Conservation (phyloP, 2,113 vertebrate genomes). For the Sebastes schlegelii region DNA sequence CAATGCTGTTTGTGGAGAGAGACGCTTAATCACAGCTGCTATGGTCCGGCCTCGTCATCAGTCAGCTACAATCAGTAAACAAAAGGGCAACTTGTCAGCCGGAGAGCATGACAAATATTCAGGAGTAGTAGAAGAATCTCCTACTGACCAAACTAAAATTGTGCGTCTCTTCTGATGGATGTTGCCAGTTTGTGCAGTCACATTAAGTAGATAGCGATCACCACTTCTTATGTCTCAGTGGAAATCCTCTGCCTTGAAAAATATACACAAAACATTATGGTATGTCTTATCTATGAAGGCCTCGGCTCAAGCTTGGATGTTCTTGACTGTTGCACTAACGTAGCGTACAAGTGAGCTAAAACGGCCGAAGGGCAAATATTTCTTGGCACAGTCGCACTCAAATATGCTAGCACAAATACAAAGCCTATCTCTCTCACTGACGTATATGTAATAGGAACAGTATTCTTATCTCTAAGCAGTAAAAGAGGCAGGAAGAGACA, state of each 20-base stretch:
- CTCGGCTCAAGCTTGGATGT: neutral
- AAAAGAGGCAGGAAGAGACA: conserved; percentile 64
- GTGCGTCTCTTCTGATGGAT: conserved; percentile 1
- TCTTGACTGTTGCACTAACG: conserved; percentile 1
- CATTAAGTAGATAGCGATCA: neutral
- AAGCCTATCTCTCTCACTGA: neutral
- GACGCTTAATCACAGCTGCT: conserved; percentile 50
- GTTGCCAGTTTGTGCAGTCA: conserved; percentile 4
- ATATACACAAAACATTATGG: neutral
- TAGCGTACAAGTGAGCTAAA: conserved; percentile 3
- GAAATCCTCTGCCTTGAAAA: neutral
- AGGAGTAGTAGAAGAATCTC: neutral
- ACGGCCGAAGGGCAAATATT: neutral
- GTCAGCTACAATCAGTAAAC: conserved; percentile 42
- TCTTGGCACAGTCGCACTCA: neutral
- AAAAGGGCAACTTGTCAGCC: conserved; percentile 29
- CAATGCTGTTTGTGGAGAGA: conserved; percentile 54
- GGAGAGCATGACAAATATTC: conserved; percentile 29
- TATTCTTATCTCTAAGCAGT: conserved; percentile 49
- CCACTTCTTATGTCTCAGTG: neutral
- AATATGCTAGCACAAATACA: conserved; percentile 4
- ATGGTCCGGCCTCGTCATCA: conserved; percentile 27
- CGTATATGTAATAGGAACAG: conserved; percentile 20
- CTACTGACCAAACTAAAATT: neutral
- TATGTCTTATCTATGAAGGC: conserved; percentile 8